Conservation (phyloP, 2,797 vertebrate genomes). For the Hypotaenidia philippensis region DNA sequence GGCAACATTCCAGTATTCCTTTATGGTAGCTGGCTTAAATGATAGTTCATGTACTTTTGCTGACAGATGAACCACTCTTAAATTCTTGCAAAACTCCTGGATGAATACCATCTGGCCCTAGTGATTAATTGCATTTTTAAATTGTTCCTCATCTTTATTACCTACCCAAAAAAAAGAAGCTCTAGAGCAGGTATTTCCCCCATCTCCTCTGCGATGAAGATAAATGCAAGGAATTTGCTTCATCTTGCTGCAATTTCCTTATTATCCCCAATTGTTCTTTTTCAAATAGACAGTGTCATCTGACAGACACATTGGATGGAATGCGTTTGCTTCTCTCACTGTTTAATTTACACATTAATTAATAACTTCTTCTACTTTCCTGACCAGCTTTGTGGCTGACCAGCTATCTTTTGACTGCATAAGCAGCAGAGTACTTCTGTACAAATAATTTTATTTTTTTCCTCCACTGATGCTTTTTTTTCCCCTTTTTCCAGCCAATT, state of each 20-base stretch:
- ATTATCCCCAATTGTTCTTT: not conserved
- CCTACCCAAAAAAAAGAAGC: not conserved
- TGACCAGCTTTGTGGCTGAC: not conserved
- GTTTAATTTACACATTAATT: not conserved
- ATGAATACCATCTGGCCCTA: not conserved
- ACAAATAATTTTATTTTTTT: not conserved
- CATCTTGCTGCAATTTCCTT: slow-evolving; percentile 25
- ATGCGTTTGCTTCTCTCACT: not conserved
- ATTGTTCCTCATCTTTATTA: not conserved
- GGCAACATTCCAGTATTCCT: not conserved
- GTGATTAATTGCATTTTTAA: not conserved
- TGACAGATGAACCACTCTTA: not conserved
- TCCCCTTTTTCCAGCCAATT: not conserved
- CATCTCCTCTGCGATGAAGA: not conserved
- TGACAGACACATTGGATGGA: not conserved
- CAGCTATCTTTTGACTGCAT: not conserved
- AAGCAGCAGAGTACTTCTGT: not conserved
- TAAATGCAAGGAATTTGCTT: not conserved
- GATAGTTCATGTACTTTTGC: not conserved
- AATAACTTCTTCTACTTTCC: not conserved
- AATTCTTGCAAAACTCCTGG: slow-evolving; percentile 5
- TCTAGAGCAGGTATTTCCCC: not conserved
- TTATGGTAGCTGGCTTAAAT: not conserved
- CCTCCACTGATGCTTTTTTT: fast-evolving
- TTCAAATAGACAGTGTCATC: not conserved